Percentiles rank a stretch among this genome's conserved stretches.
phyloP scores from a whole-genome alignment of 2,888 invertebrate species.

The Drosophila bunnanda region DNA sequence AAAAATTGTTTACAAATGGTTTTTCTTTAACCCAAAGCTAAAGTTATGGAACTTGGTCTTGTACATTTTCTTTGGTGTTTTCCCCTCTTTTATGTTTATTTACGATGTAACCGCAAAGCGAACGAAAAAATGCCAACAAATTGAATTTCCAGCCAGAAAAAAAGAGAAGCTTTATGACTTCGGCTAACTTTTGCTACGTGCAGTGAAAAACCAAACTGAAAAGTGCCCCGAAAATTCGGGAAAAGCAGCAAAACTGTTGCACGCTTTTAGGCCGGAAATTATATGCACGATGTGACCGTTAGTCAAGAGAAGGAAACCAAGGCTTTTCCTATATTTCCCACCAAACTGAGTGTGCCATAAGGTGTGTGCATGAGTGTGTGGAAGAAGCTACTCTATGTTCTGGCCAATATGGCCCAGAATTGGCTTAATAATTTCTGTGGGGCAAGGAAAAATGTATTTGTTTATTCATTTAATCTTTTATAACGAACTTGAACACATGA shows the following conservation, averaged over 20 bases:
- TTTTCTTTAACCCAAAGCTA: background rate
- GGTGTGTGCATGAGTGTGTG: background rate
- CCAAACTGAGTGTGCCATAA: too few relatives aligned
- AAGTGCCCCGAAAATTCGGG: slow-evolving; percentile 10
- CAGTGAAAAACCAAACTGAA: slow-evolving; percentile 54
- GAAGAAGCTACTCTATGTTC: background rate
- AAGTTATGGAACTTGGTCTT: background rate
- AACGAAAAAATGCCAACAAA: slow-evolving; percentile 33
- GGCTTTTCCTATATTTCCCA: background rate
- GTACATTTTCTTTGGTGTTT: slow-evolving; percentile 1
- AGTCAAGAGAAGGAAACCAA: slow-evolving; percentile 5
- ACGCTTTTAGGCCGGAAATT: slow-evolving; percentile 69
- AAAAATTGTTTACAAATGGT: background rate
- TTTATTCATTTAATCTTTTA: background rate
- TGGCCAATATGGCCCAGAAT: too few relatives aligned
- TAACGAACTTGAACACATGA: background rate
- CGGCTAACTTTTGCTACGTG: slow-evolving; percentile 76
- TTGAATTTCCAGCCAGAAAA: slow-evolving; percentile 37
- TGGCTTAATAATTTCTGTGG: background rate
- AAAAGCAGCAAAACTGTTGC: slow-evolving; percentile 63
- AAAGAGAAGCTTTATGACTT: slow-evolving; percentile 74
- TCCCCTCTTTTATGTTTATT: slow-evolving; percentile 58
- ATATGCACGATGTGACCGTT: slow-evolving; percentile 44
- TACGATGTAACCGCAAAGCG: slow-evolving; percentile 50
- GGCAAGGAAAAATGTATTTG: background rate